Evolutionary conservation across 2,113 vertebrate species (phyloP).

Genomic region (Phrynocephalus versicolor): DNA sequence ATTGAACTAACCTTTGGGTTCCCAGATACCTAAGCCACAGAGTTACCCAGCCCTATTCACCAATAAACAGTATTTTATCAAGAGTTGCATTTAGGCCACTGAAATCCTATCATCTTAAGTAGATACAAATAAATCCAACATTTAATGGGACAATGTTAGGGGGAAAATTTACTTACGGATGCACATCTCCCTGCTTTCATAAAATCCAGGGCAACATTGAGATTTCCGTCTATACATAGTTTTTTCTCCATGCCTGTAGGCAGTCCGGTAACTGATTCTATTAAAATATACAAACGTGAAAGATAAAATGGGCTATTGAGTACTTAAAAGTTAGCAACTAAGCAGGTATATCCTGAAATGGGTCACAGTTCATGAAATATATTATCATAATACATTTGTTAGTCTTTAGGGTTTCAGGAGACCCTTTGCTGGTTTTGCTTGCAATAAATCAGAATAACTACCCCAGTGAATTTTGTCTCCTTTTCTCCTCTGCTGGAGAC

Average conservation of each 20-base stretch:
- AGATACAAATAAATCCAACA: not conserved
- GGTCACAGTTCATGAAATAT: not conserved
- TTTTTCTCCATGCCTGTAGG: slow-evolving; percentile 93
- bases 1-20: no score
- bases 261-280: slow-evolving; percentile 93
- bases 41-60: no score
- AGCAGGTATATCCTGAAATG: not conserved
- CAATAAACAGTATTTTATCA: not conserved
- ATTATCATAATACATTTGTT: not conserved
- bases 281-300: slow-evolving; percentile 7
- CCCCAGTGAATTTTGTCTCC: not conserved
- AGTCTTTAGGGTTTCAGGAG: not conserved
- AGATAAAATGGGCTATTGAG: not conserved
- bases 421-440: not conserved
- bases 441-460: not conserved
- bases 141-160: not conserved
- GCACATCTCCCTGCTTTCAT: slow-evolving; percentile 89
- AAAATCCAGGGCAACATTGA: slow-evolving; percentile 96
- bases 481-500: not conserved
- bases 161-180: slow-evolving; percentile 83
- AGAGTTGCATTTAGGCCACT: not conserved
- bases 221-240: slow-evolving; percentile 96
- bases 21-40: no score
- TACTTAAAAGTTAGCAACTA: no score
- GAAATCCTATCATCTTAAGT: not conserved